Base-by-base conservation (phyloP, 1,140 invertebrate species). In the Chelonus insularis region DNA sequence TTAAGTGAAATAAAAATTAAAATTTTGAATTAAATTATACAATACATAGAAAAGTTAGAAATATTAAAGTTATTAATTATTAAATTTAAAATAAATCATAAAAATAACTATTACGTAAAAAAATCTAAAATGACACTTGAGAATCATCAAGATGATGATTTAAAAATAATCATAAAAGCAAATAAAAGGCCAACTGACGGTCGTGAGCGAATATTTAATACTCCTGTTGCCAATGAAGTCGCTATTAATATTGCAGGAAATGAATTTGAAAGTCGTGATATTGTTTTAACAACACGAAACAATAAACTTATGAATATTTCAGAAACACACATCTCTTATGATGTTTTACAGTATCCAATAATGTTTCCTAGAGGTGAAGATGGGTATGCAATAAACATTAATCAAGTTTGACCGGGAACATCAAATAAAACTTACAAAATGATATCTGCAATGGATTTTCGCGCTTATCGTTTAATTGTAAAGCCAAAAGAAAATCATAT, bases 181-280 rank as follows among this genome's bases (percentile, higher is more conserved):
- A 73, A 81, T 66, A 72, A 73, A 72, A 72, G 54, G 52, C 81
- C 77, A 36, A 25, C 39, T 34, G 68, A 69, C 20, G 62, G 82
- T 70, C 82, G 85, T 61, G 62, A 55, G 52, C 57, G 80, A 58
- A 57, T 68, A n/a, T 82, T 73, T 57, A 85, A 85, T 70, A 72
- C 68, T 55, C 74, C 77, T 47, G 76, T 66, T 29, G 65, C 76
- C 2, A 7, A 4, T 18, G 79, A 83, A 72, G 75, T 83, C 14
- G 76, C 74, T 29, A 64, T 78, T 56, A 60, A 82, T 4, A 72
- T 82, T 11, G 72, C 73, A 18, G 76, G 77, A 9, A 67, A 82
- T 67, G 39, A 78, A 43, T 45, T 60, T 39, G 9, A 58, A 36
- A n/a, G 43, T 23, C 29, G 32, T 29, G 18, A 55, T 57, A 37